Evolutionary conservation across 1,140 invertebrate genomes (phyloP).

Genomic region (Trissolcus basalis): DNA sequence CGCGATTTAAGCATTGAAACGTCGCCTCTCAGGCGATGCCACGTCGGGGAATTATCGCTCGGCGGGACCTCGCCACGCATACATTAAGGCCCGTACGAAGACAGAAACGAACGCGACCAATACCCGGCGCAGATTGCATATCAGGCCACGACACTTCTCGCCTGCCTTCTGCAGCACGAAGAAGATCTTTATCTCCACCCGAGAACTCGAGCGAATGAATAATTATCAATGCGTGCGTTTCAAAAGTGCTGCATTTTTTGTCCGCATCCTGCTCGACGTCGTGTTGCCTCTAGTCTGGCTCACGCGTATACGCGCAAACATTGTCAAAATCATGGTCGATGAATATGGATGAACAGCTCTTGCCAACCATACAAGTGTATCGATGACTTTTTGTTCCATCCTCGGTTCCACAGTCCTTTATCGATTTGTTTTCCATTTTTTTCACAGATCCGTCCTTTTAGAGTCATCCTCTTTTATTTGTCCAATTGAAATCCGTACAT

Average conservation of each 20-base stretch:
- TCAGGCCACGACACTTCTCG: constrained; percentile 61
- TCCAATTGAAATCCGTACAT: too few relatives aligned
- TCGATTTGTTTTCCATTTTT: neutral
- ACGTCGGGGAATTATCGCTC: constrained; percentile 73
- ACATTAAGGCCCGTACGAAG: constrained; percentile 65
- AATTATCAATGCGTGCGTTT: constrained; percentile 60
- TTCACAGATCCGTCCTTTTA: too few relatives aligned
- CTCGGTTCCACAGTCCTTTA: too few relatives aligned
- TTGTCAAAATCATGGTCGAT: constrained; percentile 38
- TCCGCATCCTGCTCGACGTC: constrained; percentile 4
- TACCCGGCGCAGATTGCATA: constrained; percentile 62
- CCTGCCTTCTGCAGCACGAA: constrained; percentile 54
- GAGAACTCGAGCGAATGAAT: constrained; percentile 63
- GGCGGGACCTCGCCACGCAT: constrained; percentile 67
- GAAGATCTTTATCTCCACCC: constrained; percentile 61
- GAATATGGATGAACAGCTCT: constrained; percentile 32
- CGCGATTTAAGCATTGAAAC: constrained; percentile 69
- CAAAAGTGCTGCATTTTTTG: constrained; percentile 44
- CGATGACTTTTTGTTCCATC: constrained; percentile 3
- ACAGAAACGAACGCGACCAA: constrained; percentile 53
- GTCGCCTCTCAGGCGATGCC: constrained; percentile 65
- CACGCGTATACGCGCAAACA: constrained; percentile 25
- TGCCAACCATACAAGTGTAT: constrained; percentile 4
- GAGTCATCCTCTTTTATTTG: too few relatives aligned
- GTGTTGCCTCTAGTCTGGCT: neutral